Base-by-base conservation (phyloP, 2,797 vertebrate genomes). In the Fistularia commersonii region DNA sequence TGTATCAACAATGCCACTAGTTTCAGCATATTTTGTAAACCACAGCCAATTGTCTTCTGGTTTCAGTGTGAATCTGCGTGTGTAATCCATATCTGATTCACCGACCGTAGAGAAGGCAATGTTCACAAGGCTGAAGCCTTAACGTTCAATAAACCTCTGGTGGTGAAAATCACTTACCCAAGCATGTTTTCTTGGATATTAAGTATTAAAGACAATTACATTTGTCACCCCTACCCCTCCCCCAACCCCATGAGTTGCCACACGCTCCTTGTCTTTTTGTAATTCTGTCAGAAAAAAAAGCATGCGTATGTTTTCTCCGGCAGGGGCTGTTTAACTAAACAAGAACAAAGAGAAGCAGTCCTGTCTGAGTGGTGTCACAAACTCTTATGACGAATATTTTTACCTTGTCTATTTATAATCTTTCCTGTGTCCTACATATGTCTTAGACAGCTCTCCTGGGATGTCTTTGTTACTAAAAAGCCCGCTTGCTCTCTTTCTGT, bases 371-470 rank as follows among this genome's bases (percentile, higher is more conserved):
- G 36, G 72, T 79, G 74, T 77, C 83, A 79, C 66, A 69, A 48
- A 61, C 56, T 73, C 49, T 60, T 51, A 14, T 57, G 69, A 75
- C 39, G 65, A 82, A 82, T 85, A 83, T 90, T 86, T 89, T 87
- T 81, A 85, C 66, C 66, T 51, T 35, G 51, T 80, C 80, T 87
- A 88, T 88, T 87, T 87, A 79, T 89, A 89, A 86, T 80, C 61
- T 57, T 46, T 70, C 51, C 69, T 84, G 73, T 85, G 85, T 82
- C 85, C 85, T 80, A 89, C 80, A 86, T 87, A 74, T 78, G 79
- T 80, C 79, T 81, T 45, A 40, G 57, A 64, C 73, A 39, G 41
- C 61, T 74, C 81, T 71, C 75, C 38, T 43, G 70, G 74, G 83
- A 79, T 44, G 48, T 52, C 71, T 82, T 86, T 77, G 76, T 82